phyloP scores from a whole-genome alignment of 2,888 invertebrate species.

The Hirtodrosophila alboralis region DNA sequence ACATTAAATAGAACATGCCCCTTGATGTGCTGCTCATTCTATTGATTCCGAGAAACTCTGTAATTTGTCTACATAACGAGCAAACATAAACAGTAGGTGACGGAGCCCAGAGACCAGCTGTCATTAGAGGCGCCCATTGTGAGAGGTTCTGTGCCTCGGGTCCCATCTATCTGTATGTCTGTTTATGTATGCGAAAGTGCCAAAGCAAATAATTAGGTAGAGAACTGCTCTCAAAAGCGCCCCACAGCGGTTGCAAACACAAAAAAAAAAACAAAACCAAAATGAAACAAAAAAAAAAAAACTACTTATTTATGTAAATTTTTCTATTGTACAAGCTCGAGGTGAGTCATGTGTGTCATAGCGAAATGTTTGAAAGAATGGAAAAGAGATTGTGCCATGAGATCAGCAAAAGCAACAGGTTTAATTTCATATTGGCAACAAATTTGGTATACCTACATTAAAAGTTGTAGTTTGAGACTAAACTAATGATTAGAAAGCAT shows the following conservation, averaged over 20 bases:
- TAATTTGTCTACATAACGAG: conserved; percentile 50
- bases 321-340: conserved; percentile 29
- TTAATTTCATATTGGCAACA: conserved; percentile 20
- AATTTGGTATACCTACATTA: conserved; percentile 10
- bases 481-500: neutral
- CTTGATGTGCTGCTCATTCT: conserved; percentile 13
- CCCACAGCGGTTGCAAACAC: conserved; percentile 28
- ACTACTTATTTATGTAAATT: conserved; percentile 58
- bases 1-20: neutral
- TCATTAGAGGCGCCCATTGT: conserved; percentile 60
- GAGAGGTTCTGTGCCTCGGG: conserved; percentile 25
- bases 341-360: conserved; percentile 51
- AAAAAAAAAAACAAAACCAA: conserved; percentile 9
- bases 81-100: conserved; percentile 30
- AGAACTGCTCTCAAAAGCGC: conserved; percentile 33
- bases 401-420: conserved; percentile 53
- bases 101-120: conserved; percentile 26
- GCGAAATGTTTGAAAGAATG: conserved; percentile 43
- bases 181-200: conserved; percentile 49
- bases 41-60: conserved; percentile 51
- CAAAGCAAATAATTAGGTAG: conserved; percentile 69
- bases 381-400: conserved; percentile 49
- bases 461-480: too few species aligned
- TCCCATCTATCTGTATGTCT: conserved; percentile 25
- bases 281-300: conserved; percentile 8